These are phyloP conservation scores for Gambelia wislizenii DNA, from an alignment of 2,797 vertebrate genomes.

Conservation along the genomic window DNA sequence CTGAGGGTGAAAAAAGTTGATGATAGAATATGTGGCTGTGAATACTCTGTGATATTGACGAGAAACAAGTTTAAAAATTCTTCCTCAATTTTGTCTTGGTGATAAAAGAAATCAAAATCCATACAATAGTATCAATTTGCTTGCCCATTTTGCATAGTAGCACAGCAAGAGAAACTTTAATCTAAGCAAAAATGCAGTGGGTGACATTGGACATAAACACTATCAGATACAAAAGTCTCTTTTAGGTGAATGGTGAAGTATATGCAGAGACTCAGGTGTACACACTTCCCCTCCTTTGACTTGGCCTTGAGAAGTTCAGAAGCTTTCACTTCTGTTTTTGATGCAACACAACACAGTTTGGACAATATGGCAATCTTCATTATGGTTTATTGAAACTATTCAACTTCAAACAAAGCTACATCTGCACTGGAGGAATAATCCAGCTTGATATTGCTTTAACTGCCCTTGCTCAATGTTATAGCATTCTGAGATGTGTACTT, in stretches of 20 bases:
- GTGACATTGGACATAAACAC: background rate
- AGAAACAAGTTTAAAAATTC: background rate
- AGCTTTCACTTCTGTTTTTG: background rate
- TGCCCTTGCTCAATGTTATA: too few relatives aligned
- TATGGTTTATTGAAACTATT: background rate
- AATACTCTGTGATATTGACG: background rate
- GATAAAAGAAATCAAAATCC: background rate
- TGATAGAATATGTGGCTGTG: background rate
- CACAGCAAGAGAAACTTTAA: background rate
- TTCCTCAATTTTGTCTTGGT: background rate
- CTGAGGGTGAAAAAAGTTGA: background rate
- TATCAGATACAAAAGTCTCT: background rate
- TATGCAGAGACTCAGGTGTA: too few relatives aligned
- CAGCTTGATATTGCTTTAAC: too few relatives aligned
- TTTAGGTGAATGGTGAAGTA: background rate
- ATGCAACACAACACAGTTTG: too few relatives aligned
- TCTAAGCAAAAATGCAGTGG: background rate
- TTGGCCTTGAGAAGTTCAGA: too few relatives aligned
- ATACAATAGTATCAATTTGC: background rate
- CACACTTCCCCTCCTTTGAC: background rate
- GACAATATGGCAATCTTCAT: background rate
- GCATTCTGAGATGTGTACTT: too few relatives aligned
- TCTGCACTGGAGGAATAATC: too few relatives aligned
- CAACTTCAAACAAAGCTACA: too few relatives aligned
- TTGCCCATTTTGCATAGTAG: background rate